Conservation (phyloP, 2,113 vertebrate species). For the Crotalus viridis region DNA sequence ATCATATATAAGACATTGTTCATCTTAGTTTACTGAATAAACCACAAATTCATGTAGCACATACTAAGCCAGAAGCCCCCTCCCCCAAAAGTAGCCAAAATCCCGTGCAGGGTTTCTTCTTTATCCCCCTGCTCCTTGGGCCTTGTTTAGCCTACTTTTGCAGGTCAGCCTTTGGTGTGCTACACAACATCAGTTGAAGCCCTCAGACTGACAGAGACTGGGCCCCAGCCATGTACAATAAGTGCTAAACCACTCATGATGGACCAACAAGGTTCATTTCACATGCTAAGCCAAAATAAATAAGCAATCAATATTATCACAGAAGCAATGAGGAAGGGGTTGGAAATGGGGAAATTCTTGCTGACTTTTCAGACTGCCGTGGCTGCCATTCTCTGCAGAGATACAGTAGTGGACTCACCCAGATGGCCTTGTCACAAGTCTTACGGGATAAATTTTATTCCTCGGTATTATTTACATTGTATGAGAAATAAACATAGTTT, state of each 20-base stretch:
- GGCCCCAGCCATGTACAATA: background rate
- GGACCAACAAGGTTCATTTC: background rate
- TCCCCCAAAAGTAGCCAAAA: background rate
- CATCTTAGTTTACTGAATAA: background rate
- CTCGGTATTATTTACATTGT: background rate
- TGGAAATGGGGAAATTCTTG: background rate
- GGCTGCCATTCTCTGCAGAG: background rate
- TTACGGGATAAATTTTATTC: background rate
- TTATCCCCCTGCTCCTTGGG: background rate
- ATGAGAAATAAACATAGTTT: background rate
- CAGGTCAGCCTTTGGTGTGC: background rate
- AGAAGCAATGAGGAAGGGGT: background rate
- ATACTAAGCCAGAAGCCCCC: background rate
- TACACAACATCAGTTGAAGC: background rate
- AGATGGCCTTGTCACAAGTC: background rate
- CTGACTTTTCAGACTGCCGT: background rate
- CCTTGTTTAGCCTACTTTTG: background rate
- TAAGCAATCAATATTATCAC: background rate
- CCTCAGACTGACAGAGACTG: background rate
- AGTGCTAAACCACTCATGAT: background rate
- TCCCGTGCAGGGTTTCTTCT: background rate
- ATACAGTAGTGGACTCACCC: background rate
- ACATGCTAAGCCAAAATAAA: background rate
- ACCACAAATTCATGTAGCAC: background rate
- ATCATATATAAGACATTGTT: background rate